Conservation (phyloP, 2,888 invertebrate species). For the Balanococcus diminutus region DNA sequence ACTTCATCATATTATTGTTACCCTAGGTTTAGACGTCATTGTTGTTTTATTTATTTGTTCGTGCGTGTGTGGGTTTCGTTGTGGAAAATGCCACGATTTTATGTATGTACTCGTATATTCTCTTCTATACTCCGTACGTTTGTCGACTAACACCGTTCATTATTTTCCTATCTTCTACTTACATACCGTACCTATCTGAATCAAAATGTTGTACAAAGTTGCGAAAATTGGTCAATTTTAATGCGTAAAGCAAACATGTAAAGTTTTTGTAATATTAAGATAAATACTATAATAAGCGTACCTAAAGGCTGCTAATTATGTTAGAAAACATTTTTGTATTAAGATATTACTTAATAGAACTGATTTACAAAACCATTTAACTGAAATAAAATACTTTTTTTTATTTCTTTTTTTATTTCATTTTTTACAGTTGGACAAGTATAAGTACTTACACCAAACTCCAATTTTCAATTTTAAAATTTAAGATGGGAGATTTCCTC, state of each 20-base stretch:
- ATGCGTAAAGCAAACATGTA: slow-evolving; percentile 3
- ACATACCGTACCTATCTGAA: neutral
- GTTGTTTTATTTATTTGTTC: neutral
- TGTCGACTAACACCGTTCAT: neutral
- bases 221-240: slow-evolving; percentile 35
- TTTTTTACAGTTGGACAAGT: too few species aligned
- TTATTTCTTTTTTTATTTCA: too few species aligned
- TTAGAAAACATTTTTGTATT: slow-evolving; percentile 26
- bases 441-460: too few species aligned
- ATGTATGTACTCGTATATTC: neutral
- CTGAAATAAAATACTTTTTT: slow-evolving; percentile 20
- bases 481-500: too few species aligned
- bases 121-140: neutral
- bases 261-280: slow-evolving; percentile 10
- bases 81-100: neutral
- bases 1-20: slow-evolving; percentile 2
- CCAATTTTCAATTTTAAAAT: too few species aligned
- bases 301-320: slow-evolving; percentile 42
- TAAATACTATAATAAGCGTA: slow-evolving; percentile 22
- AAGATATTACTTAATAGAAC: slow-evolving; percentile 39
- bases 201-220: slow-evolving; percentile 41
- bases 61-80: neutral
- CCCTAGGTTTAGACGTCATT: slow-evolving; percentile 30
- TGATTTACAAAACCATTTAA: slow-evolving; percentile 36
- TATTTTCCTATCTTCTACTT: neutral